Conservation (phyloP, 2,888 invertebrate species). For the Ypsolopha sequella region DNA sequence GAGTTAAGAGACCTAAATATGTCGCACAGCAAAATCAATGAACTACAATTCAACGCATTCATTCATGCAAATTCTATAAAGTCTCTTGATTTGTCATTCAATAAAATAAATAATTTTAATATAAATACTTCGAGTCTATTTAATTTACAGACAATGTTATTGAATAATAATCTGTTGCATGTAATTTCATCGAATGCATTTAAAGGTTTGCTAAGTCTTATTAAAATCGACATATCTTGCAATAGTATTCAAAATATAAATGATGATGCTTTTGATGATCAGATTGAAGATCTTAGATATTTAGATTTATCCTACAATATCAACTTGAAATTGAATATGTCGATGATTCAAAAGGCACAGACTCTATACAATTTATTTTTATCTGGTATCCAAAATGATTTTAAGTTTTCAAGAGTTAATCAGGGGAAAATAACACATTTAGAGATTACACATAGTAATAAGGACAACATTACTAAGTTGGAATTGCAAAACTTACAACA, state of each 20-base stretch:
- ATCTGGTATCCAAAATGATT: conserved; percentile 22
- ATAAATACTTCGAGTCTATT: conserved; percentile 33
- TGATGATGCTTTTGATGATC: conserved; percentile 20
- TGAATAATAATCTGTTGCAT: conserved; percentile 35
- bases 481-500: conserved; percentile 14
- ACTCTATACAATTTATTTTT: conserved; percentile 24
- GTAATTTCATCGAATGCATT: conserved; percentile 19
- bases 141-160: conserved; percentile 21
- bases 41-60: conserved; percentile 35
- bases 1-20: conserved; percentile 32
- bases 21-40: conserved; percentile 29
- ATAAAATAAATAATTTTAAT: conserved; percentile 25
- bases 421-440: conserved; percentile 19
- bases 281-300: conserved; percentile 17
- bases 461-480: conserved; percentile 24
- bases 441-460: conserved; percentile 22
- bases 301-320: conserved; percentile 41
- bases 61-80: conserved; percentile 26
- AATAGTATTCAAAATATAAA: conserved; percentile 25
- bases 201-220: conserved; percentile 19
- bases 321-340: conserved; percentile 21
- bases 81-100: conserved; percentile 40
- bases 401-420: conserved; percentile 19
- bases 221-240: conserved; percentile 23
- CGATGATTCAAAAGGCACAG: conserved; percentile 15